Evolutionary conservation across 2,113 vertebrate species (phyloP), one percentile per base, ranked within the genome.

Genomic region (Alectura lathami): DNA sequence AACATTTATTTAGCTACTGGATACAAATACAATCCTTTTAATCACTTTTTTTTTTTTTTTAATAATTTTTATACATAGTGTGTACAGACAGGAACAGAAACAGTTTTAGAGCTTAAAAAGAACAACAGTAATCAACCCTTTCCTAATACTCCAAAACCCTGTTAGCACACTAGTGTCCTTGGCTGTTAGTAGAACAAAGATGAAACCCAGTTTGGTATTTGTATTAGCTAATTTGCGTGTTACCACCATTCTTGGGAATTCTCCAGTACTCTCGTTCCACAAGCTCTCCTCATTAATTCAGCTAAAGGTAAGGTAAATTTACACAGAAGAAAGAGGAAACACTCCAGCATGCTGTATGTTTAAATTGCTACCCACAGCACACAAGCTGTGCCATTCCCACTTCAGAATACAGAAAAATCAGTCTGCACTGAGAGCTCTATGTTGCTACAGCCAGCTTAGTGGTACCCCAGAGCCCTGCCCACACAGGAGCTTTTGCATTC

Each of bases 361-460:
- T 43, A 30, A 64, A 30, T 17, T 30, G 62, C 62, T 43, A 42
- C 8, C 32, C 30, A 38, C 17, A 79, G 56, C 10, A 74, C 17
- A 56, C 3, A 11, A 20, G 15, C 11, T 1, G 24, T 60, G 54
- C 24, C 48, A 74, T 17, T n/a, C 16, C 7, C 0, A 0, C 11
- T n/a, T 27, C 27, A 60, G 32, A 87, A 60, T 18, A 2, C 4
- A 42, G 32, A 24, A 50, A 81, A 54, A 54, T 16, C 5, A 40
- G 26, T 36, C 59, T 30, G 30, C 1, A 2, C 11, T 1, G 3
- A 73, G 30, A 57, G 7, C 9, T 63, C 47, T 0, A 1, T 54
- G 30, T 6, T 3, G 11, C 13, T 40, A 77, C 3, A 26, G 34
- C 32, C 40, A 84, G 7, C 8, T 59, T 7, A 40, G 27, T 34